Evolutionary conservation across 1,140 invertebrate species (phyloP), one percentile per base, ranked within the genome.

Genomic region (Parapsyche elsis): DNA sequence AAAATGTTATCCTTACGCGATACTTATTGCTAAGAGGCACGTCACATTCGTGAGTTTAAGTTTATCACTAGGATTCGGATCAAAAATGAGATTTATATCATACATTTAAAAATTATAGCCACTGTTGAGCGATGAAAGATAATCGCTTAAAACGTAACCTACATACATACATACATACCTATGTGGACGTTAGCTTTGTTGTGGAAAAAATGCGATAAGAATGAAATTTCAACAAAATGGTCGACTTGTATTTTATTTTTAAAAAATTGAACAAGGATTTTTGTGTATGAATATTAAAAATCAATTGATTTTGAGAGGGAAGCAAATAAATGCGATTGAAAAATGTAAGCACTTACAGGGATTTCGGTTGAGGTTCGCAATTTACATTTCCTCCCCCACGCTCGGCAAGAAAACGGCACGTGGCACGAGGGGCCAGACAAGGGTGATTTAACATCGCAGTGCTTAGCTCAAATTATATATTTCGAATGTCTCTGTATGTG

Each of bases 11-110:
- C 24, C 30, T 38, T 61, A n/a, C 24, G 23, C 16, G 46, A 57
- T 76, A 76, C 75, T 81, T 81, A 81, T 81, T 81, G 79, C 81
- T 26, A 38, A 44, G 59, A 64, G 57, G 77, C 81, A 81, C 81
- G 81, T 81, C 73, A 81, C 30, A 38, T 38, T 38, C 30, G 30
- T 38, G 30, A 4, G 30, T 7, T 38, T 7, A 38, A 38, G 30
- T 38, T 4, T 38, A 38, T 61, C 57, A 61, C 21, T 19, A 61
- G 9, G 57, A 21, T 19, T 61, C 16, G 21, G 16, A 61, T 19
- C 19, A 61, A 61, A 61, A 61, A 57, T 16, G 53, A 57, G 10
- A 57, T 57, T 4, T 4, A 57, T 57, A 4, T 57, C 53, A 21
- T 21, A 57, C 5, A 57, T 21, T 2, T 57, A n/a, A 1, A 57